phyloP scores from a whole-genome alignment of 2,113 vertebrate species.

The Nibea albiflora region DNA sequence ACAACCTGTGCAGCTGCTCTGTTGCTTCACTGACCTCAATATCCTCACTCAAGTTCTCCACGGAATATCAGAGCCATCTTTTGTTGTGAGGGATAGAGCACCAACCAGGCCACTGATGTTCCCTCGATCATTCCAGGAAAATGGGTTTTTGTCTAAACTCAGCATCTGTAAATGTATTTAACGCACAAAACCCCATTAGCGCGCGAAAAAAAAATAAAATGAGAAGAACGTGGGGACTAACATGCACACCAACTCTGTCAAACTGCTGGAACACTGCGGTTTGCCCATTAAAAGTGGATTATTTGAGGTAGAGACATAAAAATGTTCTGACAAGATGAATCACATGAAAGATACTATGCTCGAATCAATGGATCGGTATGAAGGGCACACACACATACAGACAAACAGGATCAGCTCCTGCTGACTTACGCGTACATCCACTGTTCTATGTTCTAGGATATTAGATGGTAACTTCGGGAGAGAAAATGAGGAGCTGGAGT shows the following conservation, averaged over 20 bases:
- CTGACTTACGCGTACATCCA: constrained; percentile 63
- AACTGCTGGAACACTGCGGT: background rate
- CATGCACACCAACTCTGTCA: background rate
- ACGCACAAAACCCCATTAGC: background rate
- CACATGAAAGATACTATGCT: no score
- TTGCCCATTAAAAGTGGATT: background rate
- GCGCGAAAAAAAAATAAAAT: background rate
- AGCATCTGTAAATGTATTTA: constrained; percentile 84
- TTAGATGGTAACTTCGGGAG: constrained; percentile 78
- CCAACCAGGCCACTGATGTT: constrained; percentile 85
- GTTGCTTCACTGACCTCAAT: constrained; percentile 85
- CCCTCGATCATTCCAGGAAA: constrained; percentile 77
- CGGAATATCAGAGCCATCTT: constrained; percentile 84
- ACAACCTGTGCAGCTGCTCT: constrained; percentile 14
- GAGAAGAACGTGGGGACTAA: background rate
- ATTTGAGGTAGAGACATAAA: no score
- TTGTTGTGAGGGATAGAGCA: constrained; percentile 84
- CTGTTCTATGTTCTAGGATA: constrained; percentile 35
- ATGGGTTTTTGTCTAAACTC: constrained; percentile 87
- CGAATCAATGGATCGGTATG: no score
- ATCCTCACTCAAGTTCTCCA: constrained; percentile 86
- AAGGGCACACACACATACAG: background rate
- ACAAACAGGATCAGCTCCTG: background rate
- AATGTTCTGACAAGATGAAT: no score
- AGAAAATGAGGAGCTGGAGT: constrained; percentile 82